Conservation (phyloP, 1,140 invertebrate genomes). For the Caenorhabditis brenneri region DNA sequence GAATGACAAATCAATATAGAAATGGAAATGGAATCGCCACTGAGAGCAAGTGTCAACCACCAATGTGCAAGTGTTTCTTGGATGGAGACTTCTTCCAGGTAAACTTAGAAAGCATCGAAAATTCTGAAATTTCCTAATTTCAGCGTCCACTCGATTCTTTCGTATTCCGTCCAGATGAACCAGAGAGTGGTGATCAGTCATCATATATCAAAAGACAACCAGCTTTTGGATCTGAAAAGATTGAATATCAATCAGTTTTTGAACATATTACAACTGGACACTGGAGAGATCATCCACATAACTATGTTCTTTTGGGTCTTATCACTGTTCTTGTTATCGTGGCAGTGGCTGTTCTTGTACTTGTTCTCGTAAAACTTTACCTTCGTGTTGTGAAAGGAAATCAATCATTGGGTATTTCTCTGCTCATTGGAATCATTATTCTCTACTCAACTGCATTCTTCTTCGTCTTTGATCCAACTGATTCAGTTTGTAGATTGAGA, state of each 20-base stretch:
- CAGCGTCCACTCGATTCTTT: slow-evolving; percentile 50
- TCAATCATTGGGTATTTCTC: slow-evolving; percentile 72
- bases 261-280: slow-evolving; percentile 54
- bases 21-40: slow-evolving; percentile 19
- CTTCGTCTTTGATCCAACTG: slow-evolving; percentile 72
- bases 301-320: slow-evolving; percentile 60
- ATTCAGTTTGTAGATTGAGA: slow-evolving; percentile 63
- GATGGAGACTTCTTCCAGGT: slow-evolving; percentile 58
- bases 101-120: neutral
- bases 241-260: slow-evolving; percentile 56
- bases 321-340: slow-evolving; percentile 64
- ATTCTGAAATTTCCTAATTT: neutral
- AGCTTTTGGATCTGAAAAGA: slow-evolving; percentile 52
- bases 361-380: slow-evolving; percentile 73
- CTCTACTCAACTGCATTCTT: slow-evolving; percentile 72
- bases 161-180: slow-evolving; percentile 38
- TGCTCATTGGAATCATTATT: slow-evolving; percentile 72
- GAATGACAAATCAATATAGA: slow-evolving; percentile 51
- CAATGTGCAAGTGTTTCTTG: slow-evolving; percentile 65
- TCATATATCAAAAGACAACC: slow-evolving; percentile 60
- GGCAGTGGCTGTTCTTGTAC: slow-evolving; percentile 72
- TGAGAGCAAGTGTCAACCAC: slow-evolving; percentile 59
- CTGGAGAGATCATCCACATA: slow-evolving; percentile 54
- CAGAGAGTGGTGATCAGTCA: slow-evolving; percentile 45
- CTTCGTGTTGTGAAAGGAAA: slow-evolving; percentile 73